Percentiles rank a stretch among this genome's conserved stretches.
These are phyloP conservation scores for Metridium senile DNA, from an alignment of 92 coral and sea anemone genomes.

Conservation along the genomic window DNA sequence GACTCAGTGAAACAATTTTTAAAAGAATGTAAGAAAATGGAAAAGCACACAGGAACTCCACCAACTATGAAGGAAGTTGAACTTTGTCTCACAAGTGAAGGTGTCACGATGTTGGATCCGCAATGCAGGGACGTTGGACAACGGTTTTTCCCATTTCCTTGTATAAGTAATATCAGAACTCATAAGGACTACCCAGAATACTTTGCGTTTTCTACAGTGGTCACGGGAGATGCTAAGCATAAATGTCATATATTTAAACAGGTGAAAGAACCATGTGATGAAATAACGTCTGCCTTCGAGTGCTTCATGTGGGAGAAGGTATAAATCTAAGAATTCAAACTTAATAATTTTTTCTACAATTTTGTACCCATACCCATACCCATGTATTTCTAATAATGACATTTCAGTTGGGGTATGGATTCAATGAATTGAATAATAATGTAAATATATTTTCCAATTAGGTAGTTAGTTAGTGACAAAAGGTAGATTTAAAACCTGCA, in stretches of 20 bases:
- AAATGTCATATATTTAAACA: constrained; percentile 90
- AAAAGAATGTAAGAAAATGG: constrained; percentile 68
- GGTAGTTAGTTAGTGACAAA: neutral
- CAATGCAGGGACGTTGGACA: constrained; percentile 49
- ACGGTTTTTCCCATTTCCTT: constrained; percentile 75
- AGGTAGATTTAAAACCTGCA: constrained; percentile 11
- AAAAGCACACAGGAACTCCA: constrained; percentile 63
- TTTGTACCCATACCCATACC: neutral
- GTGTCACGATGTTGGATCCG: constrained; percentile 79
- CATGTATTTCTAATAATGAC: neutral
- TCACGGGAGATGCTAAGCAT: constrained; percentile 97
- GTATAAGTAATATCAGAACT: constrained; percentile 63
- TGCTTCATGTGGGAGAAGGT: constrained; percentile 58
- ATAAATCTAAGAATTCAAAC: constrained; percentile 13
- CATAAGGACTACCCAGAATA: constrained; percentile 89
- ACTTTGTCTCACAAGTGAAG: constrained; percentile 64
- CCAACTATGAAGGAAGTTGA: constrained; percentile 64
- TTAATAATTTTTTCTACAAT: neutral
- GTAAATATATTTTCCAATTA: neutral
- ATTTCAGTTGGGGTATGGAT: neutral
- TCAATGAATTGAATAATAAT: neutral
- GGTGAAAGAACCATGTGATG: constrained; percentile 55
- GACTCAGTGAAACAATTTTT: constrained; percentile 91
- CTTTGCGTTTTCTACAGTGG: constrained; percentile 93
- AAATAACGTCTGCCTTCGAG: constrained; percentile 64